These are phyloP conservation scores for Anastatus disparis DNA, from an alignment of 1,140 invertebrate genomes.

Conservation along the genomic window DNA sequence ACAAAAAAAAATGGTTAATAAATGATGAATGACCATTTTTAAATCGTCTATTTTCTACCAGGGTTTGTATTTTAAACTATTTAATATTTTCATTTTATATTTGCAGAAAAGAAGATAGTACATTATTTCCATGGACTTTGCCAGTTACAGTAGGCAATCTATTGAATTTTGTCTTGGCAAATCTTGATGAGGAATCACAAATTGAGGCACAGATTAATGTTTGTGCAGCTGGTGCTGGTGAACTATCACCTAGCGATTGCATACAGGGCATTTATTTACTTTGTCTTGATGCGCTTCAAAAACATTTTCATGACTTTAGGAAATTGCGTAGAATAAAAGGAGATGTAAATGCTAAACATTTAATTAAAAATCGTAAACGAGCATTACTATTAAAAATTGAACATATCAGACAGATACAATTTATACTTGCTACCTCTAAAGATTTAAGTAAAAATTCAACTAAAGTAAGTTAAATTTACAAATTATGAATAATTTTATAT, in stretches of 20 bases:
- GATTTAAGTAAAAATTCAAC: constrained; percentile 49
- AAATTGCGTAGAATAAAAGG: constrained; percentile 45
- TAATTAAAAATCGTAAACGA: constrained; percentile 33
- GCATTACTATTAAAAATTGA: constrained; percentile 56
- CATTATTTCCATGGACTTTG: constrained; percentile 72
- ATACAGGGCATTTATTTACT: constrained; percentile 55
- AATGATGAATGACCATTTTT: too few relatives aligned
- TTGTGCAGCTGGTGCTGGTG: constrained; percentile 56
- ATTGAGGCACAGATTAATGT: constrained; percentile 62
- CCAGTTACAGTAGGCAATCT: constrained; percentile 76
- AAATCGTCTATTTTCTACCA: too few relatives aligned
- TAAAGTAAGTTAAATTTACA: too few relatives aligned
- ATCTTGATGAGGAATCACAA: constrained; percentile 67
- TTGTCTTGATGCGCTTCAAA: constrained; percentile 60
- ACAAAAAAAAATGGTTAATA: too few relatives aligned
- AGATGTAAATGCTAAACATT: constrained; percentile 25
- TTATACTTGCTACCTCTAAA: constrained; percentile 54
- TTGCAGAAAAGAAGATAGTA: constrained; percentile 79
- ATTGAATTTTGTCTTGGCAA: constrained; percentile 77
- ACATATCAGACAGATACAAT: constrained; percentile 58
- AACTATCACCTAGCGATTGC: constrained; percentile 56
- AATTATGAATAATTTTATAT: too few relatives aligned
- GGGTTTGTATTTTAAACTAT: too few relatives aligned
- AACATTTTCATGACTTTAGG: constrained; percentile 53
- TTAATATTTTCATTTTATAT: too few relatives aligned